phyloP scores from a whole-genome alignment of 2,888 invertebrate species.

The Scaptomyza caliginosa region DNA sequence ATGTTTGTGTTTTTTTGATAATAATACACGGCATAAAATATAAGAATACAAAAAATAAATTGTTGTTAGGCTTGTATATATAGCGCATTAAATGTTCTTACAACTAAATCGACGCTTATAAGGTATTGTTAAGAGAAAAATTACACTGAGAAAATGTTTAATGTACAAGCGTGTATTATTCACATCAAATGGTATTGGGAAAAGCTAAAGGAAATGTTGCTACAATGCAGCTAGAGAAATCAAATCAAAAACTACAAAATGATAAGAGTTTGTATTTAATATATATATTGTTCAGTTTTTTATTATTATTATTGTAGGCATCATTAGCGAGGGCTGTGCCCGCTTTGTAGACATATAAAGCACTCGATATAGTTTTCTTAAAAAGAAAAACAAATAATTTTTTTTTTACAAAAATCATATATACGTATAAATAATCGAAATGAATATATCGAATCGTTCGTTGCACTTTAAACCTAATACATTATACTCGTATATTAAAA shows the following conservation, averaged over 20 bases:
- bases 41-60: slow-evolving; percentile 59
- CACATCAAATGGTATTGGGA: slow-evolving; percentile 11
- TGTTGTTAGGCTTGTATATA: slow-evolving; percentile 58
- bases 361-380: slow-evolving; percentile 37
- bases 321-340: slow-evolving; percentile 41
- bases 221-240: slow-evolving; percentile 4
- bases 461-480: slow-evolving; percentile 42
- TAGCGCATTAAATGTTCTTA: slow-evolving; percentile 55
- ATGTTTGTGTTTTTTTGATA: slow-evolving; percentile 11
- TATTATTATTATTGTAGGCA: slow-evolving; percentile 63
- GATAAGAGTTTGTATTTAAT: slow-evolving; percentile 16
- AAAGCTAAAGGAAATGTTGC: slow-evolving; percentile 7
- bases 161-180: slow-evolving; percentile 38
- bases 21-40: slow-evolving; percentile 49
- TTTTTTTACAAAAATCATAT: slow-evolving; percentile 58
- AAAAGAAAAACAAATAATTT: slow-evolving; percentile 48
- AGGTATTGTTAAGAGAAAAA: slow-evolving; percentile 28
- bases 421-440: slow-evolving; percentile 4
- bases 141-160: slow-evolving; percentile 70
- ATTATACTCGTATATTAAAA: slow-evolving; percentile 26
- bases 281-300: slow-evolving; percentile 49
- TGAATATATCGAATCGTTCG: slow-evolving; percentile 47
- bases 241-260: slow-evolving; percentile 29
- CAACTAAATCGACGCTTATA: slow-evolving; percentile 27
- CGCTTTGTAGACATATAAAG: slow-evolving; percentile 43